Evolutionary conservation across 2,797 vertebrate genomes (phyloP), one percentile per base, ranked within the genome.

Genomic region (Sandelia bainsii): DNA sequence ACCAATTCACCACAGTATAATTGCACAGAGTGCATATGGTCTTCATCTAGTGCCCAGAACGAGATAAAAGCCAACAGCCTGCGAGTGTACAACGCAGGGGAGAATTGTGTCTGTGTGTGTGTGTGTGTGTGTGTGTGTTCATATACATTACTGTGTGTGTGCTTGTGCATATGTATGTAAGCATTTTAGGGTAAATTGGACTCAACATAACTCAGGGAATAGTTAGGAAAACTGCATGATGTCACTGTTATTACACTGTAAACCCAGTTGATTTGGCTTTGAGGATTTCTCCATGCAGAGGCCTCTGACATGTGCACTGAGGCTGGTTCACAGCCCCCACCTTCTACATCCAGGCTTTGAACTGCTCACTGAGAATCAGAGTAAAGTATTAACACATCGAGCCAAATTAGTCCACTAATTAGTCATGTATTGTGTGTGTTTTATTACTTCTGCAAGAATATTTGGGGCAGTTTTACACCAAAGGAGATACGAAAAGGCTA

Each of bases 11-110:
- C 84, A 72, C 85, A 66, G 80, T 75, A 60, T 88, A 87, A 91
- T 89, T 91, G 86, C 80, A 56, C 83, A 49, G 85, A 83, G 85
- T 87, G 81, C 91, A 94, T 87, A 88, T 94, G 93, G 87, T 92
- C 90, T 89, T 93, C 87, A 93, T 94, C 93, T 93, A 71, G 73
- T 59, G 74, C 64, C 69, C 68, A 57, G 83, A 1, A 39, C 56
- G 79, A 86, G 89, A 91, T 92, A 81, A 93, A 92, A 93, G 91
- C 72, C 77, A 77, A 80, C 79, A 57, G 79, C 72, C 84, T 72
- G 80, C 53, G 48, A 59, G 75, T 73, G 81, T 57, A 71, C 87
- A 34, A 83, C 56, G 69, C 78, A 80, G 86, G 80, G 76, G 85
- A 82, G 80, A 66, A 75, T 29, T 51, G 51, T 66, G 49, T 39